Conservation (phyloP, 2,888 invertebrate genomes). For the Metopia argyrocephala region DNA sequence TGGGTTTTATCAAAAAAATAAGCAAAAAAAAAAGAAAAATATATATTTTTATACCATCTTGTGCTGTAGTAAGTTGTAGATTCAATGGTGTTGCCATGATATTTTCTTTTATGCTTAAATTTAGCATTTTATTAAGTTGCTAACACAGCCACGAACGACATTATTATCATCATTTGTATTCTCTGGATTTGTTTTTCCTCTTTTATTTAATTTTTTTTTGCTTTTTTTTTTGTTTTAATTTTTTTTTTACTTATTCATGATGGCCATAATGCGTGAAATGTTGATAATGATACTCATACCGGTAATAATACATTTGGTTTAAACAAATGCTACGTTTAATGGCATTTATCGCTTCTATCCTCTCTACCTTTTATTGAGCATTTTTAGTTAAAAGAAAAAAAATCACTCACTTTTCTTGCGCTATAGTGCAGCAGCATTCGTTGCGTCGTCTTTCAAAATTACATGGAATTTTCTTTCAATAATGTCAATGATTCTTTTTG, state of each 20-base stretch:
- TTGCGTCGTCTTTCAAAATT: no score
- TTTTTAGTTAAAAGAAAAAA: neutral
- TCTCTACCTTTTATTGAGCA: neutral
- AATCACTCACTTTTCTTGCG: neutral
- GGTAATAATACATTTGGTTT: no score
- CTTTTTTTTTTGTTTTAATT: no score
- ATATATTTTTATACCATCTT: slow-evolving; percentile 16
- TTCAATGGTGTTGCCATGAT: slow-evolving; percentile 41
- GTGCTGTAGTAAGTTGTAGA: slow-evolving; percentile 18
- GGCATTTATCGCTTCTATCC: slow-evolving; percentile 38
- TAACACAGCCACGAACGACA: slow-evolving; percentile 41
- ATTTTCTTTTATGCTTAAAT: slow-evolving; percentile 48
- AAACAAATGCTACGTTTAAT: slow-evolving; percentile 44
- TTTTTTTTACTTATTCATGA: no score
- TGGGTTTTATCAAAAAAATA: no score
- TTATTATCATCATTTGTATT: slow-evolving; percentile 1
- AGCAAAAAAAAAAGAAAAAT: no score
- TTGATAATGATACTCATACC: neutral
- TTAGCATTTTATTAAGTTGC: slow-evolving; percentile 61
- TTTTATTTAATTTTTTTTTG: no score
- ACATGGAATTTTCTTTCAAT: neutral
- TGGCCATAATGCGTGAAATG: neutral
- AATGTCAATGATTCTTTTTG: neutral
- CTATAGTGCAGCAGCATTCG: no score
- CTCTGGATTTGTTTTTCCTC: no score